Base-by-base conservation (phyloP, 2,113 vertebrate genomes). In the Eclectus roratus region DNA sequence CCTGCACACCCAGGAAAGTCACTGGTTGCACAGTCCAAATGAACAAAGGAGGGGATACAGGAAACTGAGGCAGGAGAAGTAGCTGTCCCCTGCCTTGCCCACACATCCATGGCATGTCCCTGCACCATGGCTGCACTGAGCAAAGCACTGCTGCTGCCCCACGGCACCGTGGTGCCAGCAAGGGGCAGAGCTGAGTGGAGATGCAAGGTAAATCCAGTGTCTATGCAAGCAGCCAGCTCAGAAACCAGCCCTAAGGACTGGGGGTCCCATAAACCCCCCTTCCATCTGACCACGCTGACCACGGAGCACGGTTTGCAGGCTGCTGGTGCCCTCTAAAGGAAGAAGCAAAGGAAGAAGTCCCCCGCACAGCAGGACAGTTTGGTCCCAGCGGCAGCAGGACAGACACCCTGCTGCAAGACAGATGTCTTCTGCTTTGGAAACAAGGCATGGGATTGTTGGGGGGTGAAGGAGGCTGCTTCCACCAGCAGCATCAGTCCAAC, bases 241-340 rank as follows among this genome's bases (percentile, higher is more conserved):
- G 71, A 65, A 20, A 23, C 17, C 58, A 53, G 21, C 52, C 52
- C 65, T 6, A 46, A 49, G 41, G 31, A 6, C 25, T 3, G 49
- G 8, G 28, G 23, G 9, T 23, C 37, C 37, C 37, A 1, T 3
- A 31, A 20, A 17, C 29, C 12, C 65, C 8, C 44, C 65, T n/a
- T 17, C 63, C 43, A 21, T 47, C 35, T 13, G n/a, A 5, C 11
- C 50, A 2, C 29, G 29, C 20, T 1, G 47, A 12, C 17, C 55
- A 3, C 25, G 3, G 52, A 37, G 46, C 56, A 3, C 12, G 1
- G 53, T 74, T 31, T 44, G 55, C 37, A 7, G 39, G 49, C 17
- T n/a, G 31, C 68, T 85, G 85, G 85, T 93, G 93, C 93, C 93
- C 89, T 77, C 93, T 94, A 85, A 91, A 91, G 93, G 93, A 70